phyloP scores from a whole-genome alignment of 2,113 vertebrate genomes.

The Laticauda colubrina region DNA sequence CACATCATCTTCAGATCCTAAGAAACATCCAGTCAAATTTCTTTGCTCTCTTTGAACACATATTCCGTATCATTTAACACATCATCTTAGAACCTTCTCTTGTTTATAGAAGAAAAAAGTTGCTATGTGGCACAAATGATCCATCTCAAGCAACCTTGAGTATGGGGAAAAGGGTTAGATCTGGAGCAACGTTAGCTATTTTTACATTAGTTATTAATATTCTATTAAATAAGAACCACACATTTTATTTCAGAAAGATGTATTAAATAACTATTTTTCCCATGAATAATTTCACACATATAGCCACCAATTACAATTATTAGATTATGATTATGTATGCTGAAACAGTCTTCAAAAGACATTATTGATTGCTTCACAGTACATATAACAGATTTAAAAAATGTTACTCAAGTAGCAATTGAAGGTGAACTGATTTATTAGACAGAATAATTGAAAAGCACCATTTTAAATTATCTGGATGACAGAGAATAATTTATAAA shows the following conservation, averaged over 20 bases:
- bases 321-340: not conserved
- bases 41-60: no score
- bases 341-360: not conserved
- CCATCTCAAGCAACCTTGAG: not conserved
- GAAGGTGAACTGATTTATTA: slow-evolving; percentile 24
- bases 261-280: not conserved
- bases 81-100: not conserved
- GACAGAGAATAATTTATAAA: slow-evolving; percentile 27
- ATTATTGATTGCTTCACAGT: not conserved
- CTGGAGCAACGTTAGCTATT: not conserved
- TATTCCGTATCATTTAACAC: not conserved
- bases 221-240: not conserved
- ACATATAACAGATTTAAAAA: slow-evolving; percentile 21
- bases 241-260: not conserved
- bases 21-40: not conserved
- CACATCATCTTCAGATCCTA: not conserved
- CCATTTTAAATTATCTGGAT: slow-evolving; percentile 3
- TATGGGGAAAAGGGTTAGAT: not conserved
- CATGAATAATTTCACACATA: not conserved
- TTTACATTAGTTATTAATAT: not conserved
- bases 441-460: slow-evolving; percentile 19
- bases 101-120: not conserved
- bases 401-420: slow-evolving; percentile 22
- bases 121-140: not conserved
- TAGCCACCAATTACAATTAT: not conserved